Evolutionary conservation across 2,797 vertebrate genomes (phyloP).

Genomic region (Enteromius viviparus): DNA sequence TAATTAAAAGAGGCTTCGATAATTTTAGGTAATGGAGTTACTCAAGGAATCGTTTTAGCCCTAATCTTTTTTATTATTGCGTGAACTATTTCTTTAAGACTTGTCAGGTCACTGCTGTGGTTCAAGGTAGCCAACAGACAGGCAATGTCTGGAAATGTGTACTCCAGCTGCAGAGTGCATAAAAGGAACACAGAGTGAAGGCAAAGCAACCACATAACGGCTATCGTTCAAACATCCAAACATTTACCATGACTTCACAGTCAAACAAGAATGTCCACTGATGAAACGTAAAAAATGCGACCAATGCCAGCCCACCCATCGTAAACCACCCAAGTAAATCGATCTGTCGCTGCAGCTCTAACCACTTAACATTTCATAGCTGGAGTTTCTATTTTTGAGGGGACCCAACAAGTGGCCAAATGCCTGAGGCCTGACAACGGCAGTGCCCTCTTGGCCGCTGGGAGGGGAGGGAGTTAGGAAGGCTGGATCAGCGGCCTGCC

Average conservation of each 20-base stretch:
- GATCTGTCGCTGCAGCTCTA: conserved; percentile 43
- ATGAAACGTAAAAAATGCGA: conserved; percentile 53
- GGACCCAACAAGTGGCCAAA: conserved; percentile 54
- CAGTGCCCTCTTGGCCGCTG: conserved; percentile 12
- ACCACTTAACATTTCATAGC: conserved; percentile 47
- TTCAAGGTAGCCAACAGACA: conserved; percentile 16
- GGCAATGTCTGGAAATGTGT: conserved; percentile 33
- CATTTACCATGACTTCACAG: conserved; percentile 44
- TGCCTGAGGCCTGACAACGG: conserved; percentile 36
- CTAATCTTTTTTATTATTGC: background rate
- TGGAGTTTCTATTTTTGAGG: conserved; percentile 34
- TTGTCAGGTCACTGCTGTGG: conserved; percentile 13
- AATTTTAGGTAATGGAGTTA: too few species aligned
- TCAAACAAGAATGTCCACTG: conserved; percentile 27
- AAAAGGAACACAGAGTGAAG: conserved; percentile 27
- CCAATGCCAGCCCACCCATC: conserved; percentile 48
- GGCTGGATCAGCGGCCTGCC: conserved; percentile 12
- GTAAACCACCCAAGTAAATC: conserved; percentile 54
- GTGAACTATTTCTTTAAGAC: conserved; percentile 5
- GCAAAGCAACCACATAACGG: conserved; percentile 5
- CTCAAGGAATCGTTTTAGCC: too few species aligned
- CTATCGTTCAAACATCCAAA: conserved; percentile 36
- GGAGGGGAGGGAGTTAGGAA: background rate
- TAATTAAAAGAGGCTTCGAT: too few species aligned
- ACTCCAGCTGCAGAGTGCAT: conserved; percentile 24